phyloP scores from a whole-genome alignment of 2,888 invertebrate genomes.

The Tupiocoris notatus region DNA sequence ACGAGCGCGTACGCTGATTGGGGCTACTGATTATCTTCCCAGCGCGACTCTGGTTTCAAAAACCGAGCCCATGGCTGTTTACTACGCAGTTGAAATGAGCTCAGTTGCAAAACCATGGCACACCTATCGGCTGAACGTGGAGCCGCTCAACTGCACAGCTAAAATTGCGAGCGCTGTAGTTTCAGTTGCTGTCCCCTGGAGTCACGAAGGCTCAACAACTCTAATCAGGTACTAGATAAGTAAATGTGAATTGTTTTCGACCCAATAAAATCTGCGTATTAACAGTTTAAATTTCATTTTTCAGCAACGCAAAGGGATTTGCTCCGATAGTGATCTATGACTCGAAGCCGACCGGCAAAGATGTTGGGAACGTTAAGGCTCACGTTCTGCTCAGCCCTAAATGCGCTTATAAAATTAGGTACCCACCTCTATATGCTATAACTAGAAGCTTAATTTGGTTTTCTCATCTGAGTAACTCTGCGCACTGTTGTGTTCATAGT shows the following conservation, averaged over 20 bases:
- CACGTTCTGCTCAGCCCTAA: conserved; percentile 46
- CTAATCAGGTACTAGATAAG: conserved; percentile 46
- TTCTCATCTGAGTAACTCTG: no score
- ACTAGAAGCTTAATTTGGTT: no score
- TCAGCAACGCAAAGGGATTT: conserved; percentile 11
- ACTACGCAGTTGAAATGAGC: conserved; percentile 63
- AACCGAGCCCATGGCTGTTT: conserved; percentile 61
- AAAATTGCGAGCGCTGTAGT: conserved; percentile 61
- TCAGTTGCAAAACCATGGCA: conserved; percentile 63
- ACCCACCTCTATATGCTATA: no score
- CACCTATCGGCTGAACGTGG: conserved; percentile 57
- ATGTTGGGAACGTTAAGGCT: conserved; percentile 41
- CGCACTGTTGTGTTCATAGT: no score
- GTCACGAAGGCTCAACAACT: conserved; percentile 45
- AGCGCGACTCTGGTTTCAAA: conserved; percentile 56
- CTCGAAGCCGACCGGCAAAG: conserved; percentile 39
- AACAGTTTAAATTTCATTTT: conserved; percentile 2
- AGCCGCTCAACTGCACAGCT: conserved; percentile 57
- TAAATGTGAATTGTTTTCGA: not conserved
- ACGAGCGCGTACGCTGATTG: conserved; percentile 52
- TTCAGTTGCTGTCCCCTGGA: conserved; percentile 67
- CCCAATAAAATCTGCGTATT: not conserved
- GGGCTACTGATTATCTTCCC: conserved; percentile 52
- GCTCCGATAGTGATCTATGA: conserved; percentile 42
- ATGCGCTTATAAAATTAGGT: conserved; percentile 49